Evolutionary conservation across 2,113 vertebrate genomes (phyloP), one percentile per base, ranked within the genome.

Genomic region (Neotragus pygmaeus): DNA sequence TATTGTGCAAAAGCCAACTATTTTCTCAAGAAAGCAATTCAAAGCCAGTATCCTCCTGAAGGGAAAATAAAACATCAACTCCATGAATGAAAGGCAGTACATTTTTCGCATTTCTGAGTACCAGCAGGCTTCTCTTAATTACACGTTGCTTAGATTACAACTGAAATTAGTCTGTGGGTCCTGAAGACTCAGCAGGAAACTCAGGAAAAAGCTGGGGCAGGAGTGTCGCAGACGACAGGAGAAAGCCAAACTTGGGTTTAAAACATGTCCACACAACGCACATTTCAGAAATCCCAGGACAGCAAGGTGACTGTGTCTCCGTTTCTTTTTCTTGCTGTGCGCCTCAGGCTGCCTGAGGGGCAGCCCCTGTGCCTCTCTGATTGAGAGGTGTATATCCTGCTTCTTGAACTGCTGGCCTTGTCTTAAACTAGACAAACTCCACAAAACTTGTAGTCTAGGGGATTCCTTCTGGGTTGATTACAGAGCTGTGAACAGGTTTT

Each of bases 391-490:
- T n/a, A 23, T 45, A 57, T 93, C 78, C 51, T 92, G 25, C 45
- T 47, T 75, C 84, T 84, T 49, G 58, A 47, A 57, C 57, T 51
- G 9, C 58, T 97, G 45, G 19, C 77, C 91, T 84, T 95, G 83
- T 75, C 47, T 66, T 92, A 85, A 85, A 62, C 92, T 94, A 94
- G 92, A 90, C 14, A 19, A 51, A 84, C 57, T 82, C 39, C 62
- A 82, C 80, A 86, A 80, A 49, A 58, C 28, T 58, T 73, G 28
- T 83, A 27, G 51, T 92, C 85, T 39, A 47, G 43, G 82, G 23
- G 47, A 91, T 80, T 96, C 43, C 36, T 90, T 93, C 64, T 97
- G 47, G 10, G 33, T 95, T 97, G 93, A 96, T 96, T 93, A 92
- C 47, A 82, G 58, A 93, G 25, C 62, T 53, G 10, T 36, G 49